Evolutionary conservation across 2,113 vertebrate species (phyloP).

Genomic region (Azemiops feae): DNA sequence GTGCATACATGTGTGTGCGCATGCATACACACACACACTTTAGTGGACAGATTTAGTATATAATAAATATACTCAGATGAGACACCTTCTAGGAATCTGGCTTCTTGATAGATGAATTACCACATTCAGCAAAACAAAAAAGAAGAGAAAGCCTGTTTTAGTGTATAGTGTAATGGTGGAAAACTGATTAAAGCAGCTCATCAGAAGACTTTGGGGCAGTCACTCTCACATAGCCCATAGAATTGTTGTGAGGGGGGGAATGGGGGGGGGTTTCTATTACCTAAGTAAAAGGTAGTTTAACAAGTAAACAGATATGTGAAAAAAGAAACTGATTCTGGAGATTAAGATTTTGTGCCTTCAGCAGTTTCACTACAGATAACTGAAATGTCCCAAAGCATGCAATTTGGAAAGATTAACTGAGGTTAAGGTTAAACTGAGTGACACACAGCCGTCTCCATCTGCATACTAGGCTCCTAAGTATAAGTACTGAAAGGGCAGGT

Average conservation of each 20-base stretch:
- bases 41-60: slow-evolving; percentile 74
- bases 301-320: neutral
- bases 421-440: slow-evolving; percentile 78
- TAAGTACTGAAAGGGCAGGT: slow-evolving; percentile 79
- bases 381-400: slow-evolving; percentile 84
- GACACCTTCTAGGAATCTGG: slow-evolving; percentile 81
- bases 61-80: slow-evolving; percentile 80
- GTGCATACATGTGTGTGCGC: neutral
- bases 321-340: slow-evolving; percentile 94
- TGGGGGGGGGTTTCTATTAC: neutral
- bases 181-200: neutral
- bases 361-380: slow-evolving; percentile 88
- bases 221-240: neutral
- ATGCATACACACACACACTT: neutral
- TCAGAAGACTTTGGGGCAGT: neutral
- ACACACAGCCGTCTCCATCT: slow-evolving; percentile 75
- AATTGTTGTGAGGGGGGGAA: neutral
- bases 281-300: neutral
- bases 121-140: slow-evolving; percentile 86
- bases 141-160: neutral
- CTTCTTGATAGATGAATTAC: slow-evolving; percentile 66
- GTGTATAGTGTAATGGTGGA: neutral
- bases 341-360: slow-evolving; percentile 84
- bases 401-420: slow-evolving; percentile 73
- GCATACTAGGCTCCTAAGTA: slow-evolving; percentile 81